Conservation (phyloP, 2,888 invertebrate species). For the Cantharis flavilabris region DNA sequence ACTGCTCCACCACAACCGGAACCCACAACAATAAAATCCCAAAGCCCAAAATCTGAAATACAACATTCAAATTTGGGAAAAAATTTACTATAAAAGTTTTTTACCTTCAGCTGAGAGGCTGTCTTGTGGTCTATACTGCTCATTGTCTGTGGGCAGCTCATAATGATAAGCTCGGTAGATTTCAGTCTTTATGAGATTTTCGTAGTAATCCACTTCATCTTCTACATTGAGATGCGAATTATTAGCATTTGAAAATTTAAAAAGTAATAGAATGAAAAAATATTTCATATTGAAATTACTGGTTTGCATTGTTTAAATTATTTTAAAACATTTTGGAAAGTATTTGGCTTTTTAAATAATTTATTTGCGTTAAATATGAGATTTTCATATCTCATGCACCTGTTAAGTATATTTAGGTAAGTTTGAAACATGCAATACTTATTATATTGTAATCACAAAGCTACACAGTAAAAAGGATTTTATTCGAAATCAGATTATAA, state of each 20-base stretch:
- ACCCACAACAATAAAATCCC: neutral
- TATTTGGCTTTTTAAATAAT: neutral
- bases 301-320: neutral
- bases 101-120: neutral
- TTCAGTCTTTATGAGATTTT: neutral
- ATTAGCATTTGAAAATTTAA: neutral
- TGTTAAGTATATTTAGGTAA: no score
- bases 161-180: neutral
- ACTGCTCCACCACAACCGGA: neutral
- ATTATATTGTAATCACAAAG: no score
- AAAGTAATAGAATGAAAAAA: neutral
- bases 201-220: neutral
- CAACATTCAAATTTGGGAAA: neutral
- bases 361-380: neutral
- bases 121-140: neutral
- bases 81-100: neutral
- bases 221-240: neutral
- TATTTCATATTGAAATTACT: neutral
- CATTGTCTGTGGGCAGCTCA: neutral
- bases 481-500: no score
- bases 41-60: neutral
- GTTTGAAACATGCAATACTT: no score
- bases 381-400: neutral
- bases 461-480: no score
- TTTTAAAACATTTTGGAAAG: neutral